Conservation (phyloP, 2,113 vertebrate genomes). For the Sinocyclocheilus grahami region DNA sequence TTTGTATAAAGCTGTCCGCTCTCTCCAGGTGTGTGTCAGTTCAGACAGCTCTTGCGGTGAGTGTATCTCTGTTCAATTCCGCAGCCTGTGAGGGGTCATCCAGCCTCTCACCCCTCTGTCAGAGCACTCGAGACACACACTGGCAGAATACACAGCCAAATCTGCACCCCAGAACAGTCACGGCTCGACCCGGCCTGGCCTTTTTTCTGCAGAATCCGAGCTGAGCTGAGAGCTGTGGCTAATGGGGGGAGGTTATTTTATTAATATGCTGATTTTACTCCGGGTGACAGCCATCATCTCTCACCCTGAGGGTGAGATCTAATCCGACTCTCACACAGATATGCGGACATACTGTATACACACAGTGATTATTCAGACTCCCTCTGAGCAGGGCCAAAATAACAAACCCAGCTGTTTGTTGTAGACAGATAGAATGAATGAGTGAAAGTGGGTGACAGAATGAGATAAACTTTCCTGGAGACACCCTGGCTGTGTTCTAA, state of each 20-base stretch:
- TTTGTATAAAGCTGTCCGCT: slow-evolving; percentile 11
- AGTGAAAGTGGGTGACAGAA: background rate
- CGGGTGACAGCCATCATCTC: slow-evolving; percentile 37
- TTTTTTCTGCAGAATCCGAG: background rate
- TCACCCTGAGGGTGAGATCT: slow-evolving; percentile 13
- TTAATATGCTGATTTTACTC: slow-evolving; percentile 41
- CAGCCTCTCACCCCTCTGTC: slow-evolving; percentile 22
- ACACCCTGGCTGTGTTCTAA: background rate
- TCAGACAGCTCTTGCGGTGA: slow-evolving; percentile 26
- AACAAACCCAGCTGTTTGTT: slow-evolving; percentile 17
- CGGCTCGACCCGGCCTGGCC: background rate
- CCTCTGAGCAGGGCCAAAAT: slow-evolving; percentile 6
- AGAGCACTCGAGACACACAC: background rate
- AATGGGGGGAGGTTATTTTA: slow-evolving; percentile 36
- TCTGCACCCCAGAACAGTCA: background rate
- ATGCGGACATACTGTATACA: background rate
- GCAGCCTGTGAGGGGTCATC: slow-evolving; percentile 28
- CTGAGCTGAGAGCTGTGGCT: slow-evolving; percentile 11
- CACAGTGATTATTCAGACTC: slow-evolving; percentile 24
- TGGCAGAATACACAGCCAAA: background rate
- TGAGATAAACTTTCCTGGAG: background rate
- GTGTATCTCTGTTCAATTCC: slow-evolving; percentile 42
- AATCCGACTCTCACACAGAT: slow-evolving; percentile 18
- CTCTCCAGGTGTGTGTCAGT: slow-evolving; percentile 21
- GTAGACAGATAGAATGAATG: background rate